Evolutionary conservation across 1,140 invertebrate species (phyloP), one percentile per base, ranked within the genome.

Genomic region (Heterodera carotae): DNA sequence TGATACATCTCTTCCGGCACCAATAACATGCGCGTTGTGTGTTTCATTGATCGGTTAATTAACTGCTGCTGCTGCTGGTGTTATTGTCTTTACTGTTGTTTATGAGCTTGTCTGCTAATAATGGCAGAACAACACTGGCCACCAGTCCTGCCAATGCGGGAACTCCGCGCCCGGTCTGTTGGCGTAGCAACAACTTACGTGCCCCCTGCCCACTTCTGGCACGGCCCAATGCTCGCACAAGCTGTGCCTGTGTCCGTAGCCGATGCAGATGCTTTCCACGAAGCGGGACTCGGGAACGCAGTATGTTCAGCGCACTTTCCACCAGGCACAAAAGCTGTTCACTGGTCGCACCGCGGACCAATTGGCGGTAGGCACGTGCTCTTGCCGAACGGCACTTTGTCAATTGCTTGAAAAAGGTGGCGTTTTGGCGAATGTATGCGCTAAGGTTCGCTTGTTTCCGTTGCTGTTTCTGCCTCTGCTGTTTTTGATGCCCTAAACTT

Each of bases 1-100:
- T 15, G 34, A 76, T 76, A 76, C 31, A 76, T 15, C 7, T 76
- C 75, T 78, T 76, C 75, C 27, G 75, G 75, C n/a, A 76, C 27
- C 18, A 76, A 22, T 22, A 76, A 18, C 75, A 76, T 76, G 25
- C 75, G 75, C 0, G 22, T 71, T 15, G 25, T 64, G 53, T 78
- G 77, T 31, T 80, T 34, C 66, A 80, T 72, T 72, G 2, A 60
- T 18, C n/a, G 10, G n/a, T 56, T 22, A 31, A 69, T 64, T 12
- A 15, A 18, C 12, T 22, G 48, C 18, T 53, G 48, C 18, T 12
- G 8, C 1, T 2, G 48, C 22, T 15, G 18, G 12, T 1, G 48
- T 18, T 5, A 22, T 53, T 15, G 48, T 22, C 22, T 15, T 22
- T 22, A 53, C 48, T 68, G 33, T n/a, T 43, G 48, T 53, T 25